Evolutionary conservation across 2,113 vertebrate species (phyloP).

Genomic region (Corythaixoides concolor): DNA sequence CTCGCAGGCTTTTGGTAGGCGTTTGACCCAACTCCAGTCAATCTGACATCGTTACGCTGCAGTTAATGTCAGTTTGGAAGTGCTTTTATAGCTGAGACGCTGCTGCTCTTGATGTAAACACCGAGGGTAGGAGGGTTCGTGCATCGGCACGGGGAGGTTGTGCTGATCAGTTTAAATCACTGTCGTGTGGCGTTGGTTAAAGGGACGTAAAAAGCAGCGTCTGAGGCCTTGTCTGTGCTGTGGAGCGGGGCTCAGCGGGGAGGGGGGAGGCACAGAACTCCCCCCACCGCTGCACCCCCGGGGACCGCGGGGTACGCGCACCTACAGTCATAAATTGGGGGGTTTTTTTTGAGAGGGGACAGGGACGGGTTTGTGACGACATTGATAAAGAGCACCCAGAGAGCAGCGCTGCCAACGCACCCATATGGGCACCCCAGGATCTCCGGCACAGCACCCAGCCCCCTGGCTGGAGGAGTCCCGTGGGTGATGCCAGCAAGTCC

Average conservation of each 20-base stretch:
- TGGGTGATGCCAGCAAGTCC: not conserved
- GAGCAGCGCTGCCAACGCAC: not conserved
- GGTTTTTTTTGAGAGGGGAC: not conserved
- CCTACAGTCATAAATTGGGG: rapidly evolving
- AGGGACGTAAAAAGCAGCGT: not conserved
- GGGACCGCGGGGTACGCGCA: not conserved
- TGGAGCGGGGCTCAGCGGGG: rapidly evolving
- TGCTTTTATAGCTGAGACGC: not conserved
- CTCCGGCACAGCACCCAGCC: not conserved
- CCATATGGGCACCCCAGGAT: not conserved
- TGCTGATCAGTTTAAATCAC: not conserved
- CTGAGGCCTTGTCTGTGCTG: not conserved
- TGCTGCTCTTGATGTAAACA: not conserved
- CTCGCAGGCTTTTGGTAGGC: not conserved
- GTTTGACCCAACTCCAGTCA: not conserved
- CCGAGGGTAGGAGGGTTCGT: not conserved
- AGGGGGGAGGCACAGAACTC: not conserved
- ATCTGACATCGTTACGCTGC: not conserved
- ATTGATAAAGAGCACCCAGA: not conserved
- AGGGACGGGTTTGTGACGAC: rapidly evolving
- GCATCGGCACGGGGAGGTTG: not conserved
- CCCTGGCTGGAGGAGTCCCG: rapidly evolving
- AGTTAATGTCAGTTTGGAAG: not conserved
- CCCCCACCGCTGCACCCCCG: rapidly evolving
- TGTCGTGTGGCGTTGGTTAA: not conserved